A percentile compares a stretch with the other conserved stretches of the same genome.
These are phyloP conservation scores for Periophthalmus modestus DNA, from an alignment of 2,113 vertebrate species.

Conservation along the genomic window DNA sequence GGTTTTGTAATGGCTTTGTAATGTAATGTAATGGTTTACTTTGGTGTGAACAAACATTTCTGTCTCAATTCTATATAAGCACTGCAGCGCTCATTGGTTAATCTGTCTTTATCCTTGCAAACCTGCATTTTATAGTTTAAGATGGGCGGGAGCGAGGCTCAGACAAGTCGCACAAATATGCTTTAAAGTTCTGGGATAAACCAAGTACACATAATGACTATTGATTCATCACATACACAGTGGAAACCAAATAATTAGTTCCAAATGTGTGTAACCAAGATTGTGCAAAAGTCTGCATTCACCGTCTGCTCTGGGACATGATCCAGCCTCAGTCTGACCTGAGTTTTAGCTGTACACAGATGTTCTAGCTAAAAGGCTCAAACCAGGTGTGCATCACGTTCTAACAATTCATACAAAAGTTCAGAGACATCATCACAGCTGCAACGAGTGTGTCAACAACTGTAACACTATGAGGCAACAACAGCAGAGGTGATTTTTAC, in stretches of 20 bases:
- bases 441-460: not conserved
- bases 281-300: not conserved
- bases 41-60: too few relatives aligned
- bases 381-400: not conserved
- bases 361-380: not conserved
- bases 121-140: too few relatives aligned
- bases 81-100: too few relatives aligned
- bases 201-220: not conserved
- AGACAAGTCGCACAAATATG: too few relatives aligned
- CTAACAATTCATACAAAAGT: not conserved
- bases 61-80: too few relatives aligned
- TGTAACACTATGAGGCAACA: not conserved
- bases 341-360: not conserved
- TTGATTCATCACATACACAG: not conserved
- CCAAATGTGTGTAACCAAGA: not conserved
- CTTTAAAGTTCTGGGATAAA: not conserved
- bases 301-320: not conserved
- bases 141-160: too few relatives aligned
- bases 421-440: slow-evolving; percentile 1
- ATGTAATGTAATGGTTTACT: too few relatives aligned
- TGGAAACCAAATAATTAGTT: not conserved
- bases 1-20: too few relatives aligned
- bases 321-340: not conserved
- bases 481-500: not conserved
- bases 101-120: too few relatives aligned